A percentile compares a stretch with the other conserved stretches of the same genome.
Conservation (phyloP, 2,113 vertebrate species). For the Mastomys coucha region DNA sequence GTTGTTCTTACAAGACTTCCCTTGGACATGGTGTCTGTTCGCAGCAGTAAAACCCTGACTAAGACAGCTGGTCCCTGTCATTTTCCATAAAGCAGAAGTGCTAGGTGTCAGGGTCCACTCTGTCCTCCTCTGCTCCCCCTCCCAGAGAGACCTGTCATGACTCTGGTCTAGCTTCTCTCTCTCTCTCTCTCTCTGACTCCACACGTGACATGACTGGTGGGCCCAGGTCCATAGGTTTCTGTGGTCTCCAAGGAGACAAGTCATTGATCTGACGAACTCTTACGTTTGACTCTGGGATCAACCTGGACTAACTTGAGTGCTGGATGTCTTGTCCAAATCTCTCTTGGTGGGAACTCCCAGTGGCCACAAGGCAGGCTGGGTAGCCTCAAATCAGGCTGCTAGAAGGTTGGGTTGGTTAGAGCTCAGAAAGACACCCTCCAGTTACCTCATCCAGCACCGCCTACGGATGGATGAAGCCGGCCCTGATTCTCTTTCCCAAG, state of each 20-base stretch:
- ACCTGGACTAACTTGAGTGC: neutral
- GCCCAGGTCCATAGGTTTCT: neutral
- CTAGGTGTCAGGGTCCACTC: neutral
- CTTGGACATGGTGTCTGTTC: too few species aligned
- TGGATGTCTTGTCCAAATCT: neutral
- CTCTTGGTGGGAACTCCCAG: constrained; percentile 25
- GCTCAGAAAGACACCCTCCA: neutral
- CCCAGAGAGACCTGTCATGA: neutral
- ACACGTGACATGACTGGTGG: neutral
- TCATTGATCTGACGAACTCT: neutral
- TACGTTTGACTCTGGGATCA: neutral
- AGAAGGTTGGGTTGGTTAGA: neutral
- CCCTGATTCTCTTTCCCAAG: constrained; percentile 38
- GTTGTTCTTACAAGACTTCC: too few species aligned
- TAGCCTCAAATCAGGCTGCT: neutral
- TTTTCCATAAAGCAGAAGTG: neutral
- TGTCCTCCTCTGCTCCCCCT: neutral
- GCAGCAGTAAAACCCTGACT: too few species aligned
- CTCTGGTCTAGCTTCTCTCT: neutral
- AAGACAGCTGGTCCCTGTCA: neutral
- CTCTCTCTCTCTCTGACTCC: neutral
- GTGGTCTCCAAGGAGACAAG: neutral
- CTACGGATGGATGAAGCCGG: neutral
- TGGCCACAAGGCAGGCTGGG: neutral
- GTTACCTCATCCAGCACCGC: neutral